Evolutionary conservation across 2,888 invertebrate genomes (phyloP).

Genomic region (Pachycephus smyrnensis): DNA sequence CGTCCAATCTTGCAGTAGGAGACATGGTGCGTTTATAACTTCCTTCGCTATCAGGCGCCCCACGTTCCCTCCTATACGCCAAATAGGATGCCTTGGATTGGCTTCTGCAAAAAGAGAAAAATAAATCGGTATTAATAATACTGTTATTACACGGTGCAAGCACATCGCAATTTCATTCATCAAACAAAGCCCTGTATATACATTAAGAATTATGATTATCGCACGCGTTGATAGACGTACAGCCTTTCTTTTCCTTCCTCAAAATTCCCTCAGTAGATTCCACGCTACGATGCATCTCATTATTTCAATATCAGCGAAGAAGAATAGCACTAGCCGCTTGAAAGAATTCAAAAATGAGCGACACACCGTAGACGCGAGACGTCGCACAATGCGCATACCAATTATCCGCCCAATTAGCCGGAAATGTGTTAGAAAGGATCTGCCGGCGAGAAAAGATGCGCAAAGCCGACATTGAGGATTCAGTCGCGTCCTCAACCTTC

Average conservation of each 20-base stretch:
- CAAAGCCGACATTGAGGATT: background rate
- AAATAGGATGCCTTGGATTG: slow-evolving; percentile 83
- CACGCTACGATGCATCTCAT: background rate
- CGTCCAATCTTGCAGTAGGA: slow-evolving; percentile 68
- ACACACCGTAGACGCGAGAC: background rate
- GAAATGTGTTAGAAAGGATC: background rate
- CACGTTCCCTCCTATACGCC: slow-evolving; percentile 78
- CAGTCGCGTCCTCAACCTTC: background rate
- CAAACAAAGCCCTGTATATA: background rate
- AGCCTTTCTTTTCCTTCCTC: background rate
- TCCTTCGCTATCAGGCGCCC: slow-evolving; percentile 78
- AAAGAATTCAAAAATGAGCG: background rate
- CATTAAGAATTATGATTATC: background rate
- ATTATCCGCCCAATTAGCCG: background rate
- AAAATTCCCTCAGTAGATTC: background rate
- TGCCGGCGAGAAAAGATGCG: background rate
- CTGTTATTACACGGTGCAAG: background rate
- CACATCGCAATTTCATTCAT: background rate
- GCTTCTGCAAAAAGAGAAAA: slow-evolving; percentile 70
- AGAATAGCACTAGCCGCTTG: background rate
- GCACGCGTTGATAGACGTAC: background rate
- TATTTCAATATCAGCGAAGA: background rate
- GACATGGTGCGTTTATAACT: slow-evolving; percentile 82
- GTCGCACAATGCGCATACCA: background rate
- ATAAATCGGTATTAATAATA: background rate